These are phyloP conservation scores for Dysmachus trigonus DNA, from an alignment of 2,888 invertebrate species.

Conservation along the genomic window DNA sequence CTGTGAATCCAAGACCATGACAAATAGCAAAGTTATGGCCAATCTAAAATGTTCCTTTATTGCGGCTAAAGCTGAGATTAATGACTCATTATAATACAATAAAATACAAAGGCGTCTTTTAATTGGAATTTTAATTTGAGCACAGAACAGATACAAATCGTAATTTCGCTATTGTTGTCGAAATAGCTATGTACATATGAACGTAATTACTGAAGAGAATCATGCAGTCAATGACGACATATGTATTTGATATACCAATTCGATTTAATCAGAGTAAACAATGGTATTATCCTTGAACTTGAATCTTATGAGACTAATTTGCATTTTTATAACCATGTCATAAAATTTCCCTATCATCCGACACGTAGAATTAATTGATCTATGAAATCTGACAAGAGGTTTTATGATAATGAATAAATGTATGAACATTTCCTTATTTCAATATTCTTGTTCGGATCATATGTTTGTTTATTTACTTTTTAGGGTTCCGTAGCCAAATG, in stretches of 20 bases:
- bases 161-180: neutral
- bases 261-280: neutral
- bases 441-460: neutral
- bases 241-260: no score
- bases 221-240: no score
- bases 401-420: neutral
- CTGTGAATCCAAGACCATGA: no score
- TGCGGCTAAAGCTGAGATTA: no score
- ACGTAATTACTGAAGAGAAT: neutral
- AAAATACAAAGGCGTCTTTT: no score
- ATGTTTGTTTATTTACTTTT: neutral
- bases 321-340: neutral
- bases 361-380: neutral
- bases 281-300: neutral
- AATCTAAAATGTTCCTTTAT: no score
- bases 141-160: no score
- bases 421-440: neutral
- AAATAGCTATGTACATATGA: neutral
- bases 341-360: neutral
- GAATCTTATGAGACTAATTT: neutral
- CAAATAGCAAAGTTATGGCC: no score
- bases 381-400: neutral
- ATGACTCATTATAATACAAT: no score
- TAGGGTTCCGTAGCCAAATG: no score
- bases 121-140: no score